Evolutionary conservation across 2,797 vertebrate species (phyloP).

Genomic region (Squalus acanthias): DNA sequence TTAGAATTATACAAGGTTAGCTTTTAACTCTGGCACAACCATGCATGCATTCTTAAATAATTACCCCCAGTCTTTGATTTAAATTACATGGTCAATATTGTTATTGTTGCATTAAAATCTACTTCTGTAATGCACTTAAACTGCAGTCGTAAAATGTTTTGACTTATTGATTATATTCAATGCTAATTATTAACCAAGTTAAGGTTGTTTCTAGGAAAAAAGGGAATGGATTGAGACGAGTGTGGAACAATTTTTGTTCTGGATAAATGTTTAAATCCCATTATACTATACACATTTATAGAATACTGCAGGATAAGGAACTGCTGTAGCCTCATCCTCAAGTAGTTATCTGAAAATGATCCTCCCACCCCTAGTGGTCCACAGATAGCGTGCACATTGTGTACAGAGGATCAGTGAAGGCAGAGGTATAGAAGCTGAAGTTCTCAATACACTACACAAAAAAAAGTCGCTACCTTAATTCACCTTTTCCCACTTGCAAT

Average conservation of each 20-base stretch:
- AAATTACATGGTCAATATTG: not conserved
- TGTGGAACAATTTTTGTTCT: not conserved
- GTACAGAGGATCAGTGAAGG: no score
- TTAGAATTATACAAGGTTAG: not conserved
- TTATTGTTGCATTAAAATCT: not conserved
- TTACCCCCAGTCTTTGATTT: not conserved
- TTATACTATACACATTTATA: not conserved
- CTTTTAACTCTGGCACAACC: not conserved
- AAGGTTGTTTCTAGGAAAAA: not conserved
- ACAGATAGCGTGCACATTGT: not conserved
- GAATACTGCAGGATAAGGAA: not conserved
- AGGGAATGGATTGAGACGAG: not conserved
- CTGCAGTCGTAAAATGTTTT: not conserved
- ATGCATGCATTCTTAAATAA: not conserved
- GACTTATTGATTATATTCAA: not conserved
- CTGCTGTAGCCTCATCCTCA: not conserved
- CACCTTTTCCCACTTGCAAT: not conserved
- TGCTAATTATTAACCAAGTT: not conserved
- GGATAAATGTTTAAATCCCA: not conserved
- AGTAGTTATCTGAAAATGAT: not conserved
- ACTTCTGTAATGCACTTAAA: not conserved
- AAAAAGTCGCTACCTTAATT: not conserved
- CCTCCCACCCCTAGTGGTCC: not conserved
- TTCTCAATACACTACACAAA: not conserved
- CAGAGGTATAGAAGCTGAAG: not conserved